These are phyloP conservation scores for Villa cingulata DNA, from an alignment of 2,888 invertebrate genomes.

Conservation along the genomic window DNA sequence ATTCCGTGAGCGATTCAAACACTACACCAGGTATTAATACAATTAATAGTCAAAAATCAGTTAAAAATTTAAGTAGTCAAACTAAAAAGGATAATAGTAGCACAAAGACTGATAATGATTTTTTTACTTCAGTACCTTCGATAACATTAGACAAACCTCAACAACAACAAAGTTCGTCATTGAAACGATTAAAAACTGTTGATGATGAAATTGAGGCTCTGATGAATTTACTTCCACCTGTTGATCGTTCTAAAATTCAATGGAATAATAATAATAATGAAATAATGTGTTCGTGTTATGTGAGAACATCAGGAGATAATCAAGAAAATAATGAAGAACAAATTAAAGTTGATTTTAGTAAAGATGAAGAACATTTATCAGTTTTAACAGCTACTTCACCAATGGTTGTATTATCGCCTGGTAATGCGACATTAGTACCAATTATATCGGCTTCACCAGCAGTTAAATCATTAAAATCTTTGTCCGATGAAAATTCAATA, in stretches of 20 bases:
- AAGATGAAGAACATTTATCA: constrained; percentile 5
- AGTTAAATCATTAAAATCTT: neutral
- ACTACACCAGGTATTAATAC: neutral
- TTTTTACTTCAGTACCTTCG: neutral
- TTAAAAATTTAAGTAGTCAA: too few species aligned
- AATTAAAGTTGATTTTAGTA: constrained; percentile 1
- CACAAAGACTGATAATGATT: neutral
- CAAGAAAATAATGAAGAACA: neutral
- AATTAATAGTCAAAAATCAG: too few species aligned
- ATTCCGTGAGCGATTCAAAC: neutral
- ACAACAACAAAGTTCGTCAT: neutral
- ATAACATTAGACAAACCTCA: neutral
- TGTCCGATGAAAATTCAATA: neutral
- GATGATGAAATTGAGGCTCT: constrained; percentile 19
- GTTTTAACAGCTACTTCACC: neutral
- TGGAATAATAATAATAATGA: constrained; percentile 10
- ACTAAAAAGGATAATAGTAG: neutral
- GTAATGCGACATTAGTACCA: neutral
- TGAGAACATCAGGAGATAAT: too few species aligned
- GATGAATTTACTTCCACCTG: constrained; percentile 15
- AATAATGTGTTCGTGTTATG: constrained; percentile 17
- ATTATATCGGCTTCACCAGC: neutral
- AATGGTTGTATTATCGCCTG: neutral
- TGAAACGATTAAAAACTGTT: constrained; percentile 7
- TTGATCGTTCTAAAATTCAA: constrained; percentile 13